Evolutionary conservation across 2,888 invertebrate species (phyloP).

Genomic region (Zhuqinia jingwanae): DNA sequence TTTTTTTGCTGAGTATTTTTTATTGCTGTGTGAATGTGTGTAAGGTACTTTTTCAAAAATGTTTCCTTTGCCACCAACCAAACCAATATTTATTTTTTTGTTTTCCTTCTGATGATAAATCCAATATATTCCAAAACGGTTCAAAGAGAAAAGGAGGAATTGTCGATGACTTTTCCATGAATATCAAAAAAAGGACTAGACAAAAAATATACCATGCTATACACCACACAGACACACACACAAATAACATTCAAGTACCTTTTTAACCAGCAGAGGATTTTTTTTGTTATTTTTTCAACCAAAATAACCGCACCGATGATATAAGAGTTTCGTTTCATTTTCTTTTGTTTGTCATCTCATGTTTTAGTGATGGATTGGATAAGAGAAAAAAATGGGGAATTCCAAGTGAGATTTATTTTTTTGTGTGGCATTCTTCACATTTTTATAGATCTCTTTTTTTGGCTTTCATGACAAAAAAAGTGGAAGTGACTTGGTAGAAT

Average conservation of each 20-base stretch:
- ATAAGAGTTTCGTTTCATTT: background rate
- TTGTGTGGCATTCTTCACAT: background rate
- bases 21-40: background rate
- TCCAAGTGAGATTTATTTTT: conserved; percentile 39
- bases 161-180: conserved; percentile 7
- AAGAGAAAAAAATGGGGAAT: conserved; percentile 59
- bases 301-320: no score
- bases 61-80: no score
- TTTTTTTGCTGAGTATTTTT: background rate
- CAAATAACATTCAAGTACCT: no score
- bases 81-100: no score
- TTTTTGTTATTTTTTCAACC: no score
- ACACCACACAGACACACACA: no score
- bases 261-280: no score
- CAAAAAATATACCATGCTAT: no score
- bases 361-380: conserved; percentile 59
- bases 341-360: conserved; percentile 12
- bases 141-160: background rate
- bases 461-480: background rate
- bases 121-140: background rate
- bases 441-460: background rate
- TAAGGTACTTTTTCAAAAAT: no score
- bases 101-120: no score
- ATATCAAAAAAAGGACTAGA: background rate
- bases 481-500: no score